Base-by-base conservation (phyloP, 2,888 invertebrate species). In the Acanthococcus lagerstroemiae region DNA sequence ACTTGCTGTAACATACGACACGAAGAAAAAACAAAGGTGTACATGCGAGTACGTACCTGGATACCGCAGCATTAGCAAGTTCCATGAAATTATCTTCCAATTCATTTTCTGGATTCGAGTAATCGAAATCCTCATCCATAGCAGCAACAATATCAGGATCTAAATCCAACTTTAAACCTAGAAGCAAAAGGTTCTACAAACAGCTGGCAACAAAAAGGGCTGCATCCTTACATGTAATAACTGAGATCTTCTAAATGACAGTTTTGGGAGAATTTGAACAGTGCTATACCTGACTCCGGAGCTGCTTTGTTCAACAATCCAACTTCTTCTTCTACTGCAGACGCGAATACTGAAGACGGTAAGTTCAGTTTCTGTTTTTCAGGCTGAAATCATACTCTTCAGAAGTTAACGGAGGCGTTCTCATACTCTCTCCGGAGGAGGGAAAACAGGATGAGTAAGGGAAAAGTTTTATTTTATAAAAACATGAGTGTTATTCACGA, bases 61-160 rank as follows among this genome's bases (percentile, higher is more conserved):
- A 63, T 6, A n/a, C 63, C 24, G 60, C 6, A 58, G 61, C 58
- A 79, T 89, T 86, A 0, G 95, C 95, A 67, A 90, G 76, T 72
- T 84, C 80, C 55, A 96, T 84, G 75, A 97, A 96, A 78, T 97
- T 88, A 76, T 97, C 96, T 71, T 95, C 95, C 3, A 97, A 77
- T 70, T 84, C 76, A 77, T 93, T 92, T 0, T 88, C 83, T 0
- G 90, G 89, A 75, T 92, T 83, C 1, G 86, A 84, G 73, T 81
- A 91, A 74, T 94, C 84, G 75, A 91, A 95, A 76, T 95, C 95
- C 69, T 93, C 93, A 74, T 95, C 95, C 76, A 96, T 79, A 0
- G 92, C 94, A 4, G 92, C 95, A 0, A 94, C 85, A 30, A 96
- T 81, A 73, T 96, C 96, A 0, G 95, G 92, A 75, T 96, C 96